Conservation (phyloP, 2,888 invertebrate species). For the Tenthredo notha region DNA sequence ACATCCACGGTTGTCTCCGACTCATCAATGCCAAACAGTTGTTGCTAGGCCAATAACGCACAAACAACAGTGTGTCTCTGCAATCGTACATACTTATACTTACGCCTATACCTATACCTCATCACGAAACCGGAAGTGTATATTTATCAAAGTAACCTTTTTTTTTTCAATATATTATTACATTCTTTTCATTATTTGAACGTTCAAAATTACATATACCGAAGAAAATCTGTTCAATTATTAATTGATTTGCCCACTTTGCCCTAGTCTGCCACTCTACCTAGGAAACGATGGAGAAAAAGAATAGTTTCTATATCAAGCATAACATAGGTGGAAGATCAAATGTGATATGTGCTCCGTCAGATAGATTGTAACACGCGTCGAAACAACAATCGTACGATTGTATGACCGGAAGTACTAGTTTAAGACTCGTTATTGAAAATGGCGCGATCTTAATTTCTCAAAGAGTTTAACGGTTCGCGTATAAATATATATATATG, state of each 20-base stretch:
- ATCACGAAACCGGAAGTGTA: constrained; percentile 10
- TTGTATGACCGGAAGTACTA: constrained; percentile 18
- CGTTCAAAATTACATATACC: background rate
- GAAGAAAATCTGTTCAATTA: too few relatives aligned
- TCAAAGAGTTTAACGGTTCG: background rate
- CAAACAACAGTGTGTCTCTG: constrained; percentile 54
- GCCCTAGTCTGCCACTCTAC: too few relatives aligned
- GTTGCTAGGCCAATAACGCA: constrained; percentile 70
- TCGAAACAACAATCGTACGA: constrained; percentile 4
- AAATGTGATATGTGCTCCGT: background rate
- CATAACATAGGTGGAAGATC: background rate
- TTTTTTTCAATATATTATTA: background rate
- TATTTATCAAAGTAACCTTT: background rate
- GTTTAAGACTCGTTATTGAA: constrained; percentile 27
- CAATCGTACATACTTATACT: background rate
- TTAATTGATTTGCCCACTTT: too few relatives aligned
- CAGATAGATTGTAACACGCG: background rate
- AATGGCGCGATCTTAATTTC: constrained; percentile 4
- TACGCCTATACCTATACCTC: background rate
- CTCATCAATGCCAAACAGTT: constrained; percentile 70
- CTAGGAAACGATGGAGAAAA: background rate
- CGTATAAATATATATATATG: background rate
- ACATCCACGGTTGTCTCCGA: constrained; percentile 54
- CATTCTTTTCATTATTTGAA: background rate
- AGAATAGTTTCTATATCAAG: background rate